phyloP scores from a whole-genome alignment of 2,888 invertebrate species.

The Ochropacha duplaris region DNA sequence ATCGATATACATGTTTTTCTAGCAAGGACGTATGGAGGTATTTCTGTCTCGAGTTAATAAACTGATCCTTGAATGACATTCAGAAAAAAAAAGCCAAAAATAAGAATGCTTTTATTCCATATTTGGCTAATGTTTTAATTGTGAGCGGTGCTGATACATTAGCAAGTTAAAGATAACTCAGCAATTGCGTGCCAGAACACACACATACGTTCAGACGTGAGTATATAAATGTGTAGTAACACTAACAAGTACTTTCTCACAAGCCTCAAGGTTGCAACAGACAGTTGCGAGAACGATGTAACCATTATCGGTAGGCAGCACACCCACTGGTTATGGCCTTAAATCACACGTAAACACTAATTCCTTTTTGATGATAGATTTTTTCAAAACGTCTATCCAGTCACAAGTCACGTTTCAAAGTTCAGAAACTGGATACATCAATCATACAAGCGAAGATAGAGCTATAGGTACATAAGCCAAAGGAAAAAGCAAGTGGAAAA shows the following conservation, averaged over 20 bases:
- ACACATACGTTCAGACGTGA: slow-evolving; percentile 33
- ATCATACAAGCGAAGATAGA: slow-evolving; percentile 10
- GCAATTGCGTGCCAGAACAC: slow-evolving; percentile 35
- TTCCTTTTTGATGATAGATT: slow-evolving; percentile 9
- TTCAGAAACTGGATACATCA: not conserved
- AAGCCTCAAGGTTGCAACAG: slow-evolving; percentile 54
- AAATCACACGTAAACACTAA: slow-evolving; percentile 22
- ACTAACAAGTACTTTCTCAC: slow-evolving; percentile 56
- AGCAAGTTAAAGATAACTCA: slow-evolving; percentile 43
- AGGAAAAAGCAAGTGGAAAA: slow-evolving; percentile 32
- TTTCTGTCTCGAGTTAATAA: not conserved
- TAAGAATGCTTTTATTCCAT: slow-evolving; percentile 1
- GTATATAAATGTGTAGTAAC: not conserved
- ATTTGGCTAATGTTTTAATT: slow-evolving; percentile 43
- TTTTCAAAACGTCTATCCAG: not conserved
- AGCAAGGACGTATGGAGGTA: too few relatives aligned
- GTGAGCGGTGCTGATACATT: slow-evolving; percentile 38
- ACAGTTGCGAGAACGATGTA: slow-evolving; percentile 53
- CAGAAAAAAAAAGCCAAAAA: not conserved
- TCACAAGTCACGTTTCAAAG: not conserved
- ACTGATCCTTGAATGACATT: not conserved
- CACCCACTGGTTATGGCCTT: slow-evolving; percentile 37
- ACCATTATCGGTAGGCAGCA: slow-evolving; percentile 54
- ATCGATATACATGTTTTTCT: too few relatives aligned
- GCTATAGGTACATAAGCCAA: slow-evolving; percentile 27